These are phyloP conservation scores for Murina feae DNA, from an alignment of 2,113 vertebrate species.

Conservation along the genomic window DNA sequence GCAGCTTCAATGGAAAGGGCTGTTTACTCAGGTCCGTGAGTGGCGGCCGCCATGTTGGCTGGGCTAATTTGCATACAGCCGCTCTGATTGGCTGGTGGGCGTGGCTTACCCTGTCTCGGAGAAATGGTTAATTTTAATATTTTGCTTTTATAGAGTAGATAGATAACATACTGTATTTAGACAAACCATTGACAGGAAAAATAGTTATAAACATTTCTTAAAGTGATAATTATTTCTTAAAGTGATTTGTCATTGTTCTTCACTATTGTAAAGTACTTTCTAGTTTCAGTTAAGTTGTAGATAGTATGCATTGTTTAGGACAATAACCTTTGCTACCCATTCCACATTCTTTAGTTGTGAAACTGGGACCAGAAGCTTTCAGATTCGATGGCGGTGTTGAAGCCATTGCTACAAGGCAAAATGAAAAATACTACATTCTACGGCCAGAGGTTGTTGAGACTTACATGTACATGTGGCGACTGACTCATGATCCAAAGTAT, in stretches of 20 bases:
- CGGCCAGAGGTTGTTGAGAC: conserved; percentile 97
- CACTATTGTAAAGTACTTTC: background rate
- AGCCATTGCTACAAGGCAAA: conserved; percentile 97
- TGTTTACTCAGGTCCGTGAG: no score
- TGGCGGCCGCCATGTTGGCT: no score
- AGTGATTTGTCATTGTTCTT: background rate
- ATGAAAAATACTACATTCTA: conserved; percentile 98
- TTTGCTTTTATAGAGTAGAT: no score
- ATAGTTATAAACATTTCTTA: no score
- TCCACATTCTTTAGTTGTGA: conserved; percentile 82
- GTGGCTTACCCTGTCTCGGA: no score
- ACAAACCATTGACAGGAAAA: no score
- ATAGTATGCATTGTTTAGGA: background rate
- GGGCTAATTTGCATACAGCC: no score
- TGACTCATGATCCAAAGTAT: conserved; percentile 97
- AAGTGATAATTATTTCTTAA: background rate
- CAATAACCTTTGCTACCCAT: background rate
- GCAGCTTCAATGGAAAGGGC: no score
- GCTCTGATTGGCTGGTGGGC: no score
- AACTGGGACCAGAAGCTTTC: conserved; percentile 96
- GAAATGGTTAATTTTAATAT: no score
- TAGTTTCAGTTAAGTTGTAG: background rate
- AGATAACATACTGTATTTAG: no score
- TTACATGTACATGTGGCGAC: conserved; percentile 99
- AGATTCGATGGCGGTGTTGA: conserved; percentile 97